These are phyloP conservation scores for Ectobius pallidus DNA, from an alignment of 2,888 invertebrate genomes.

Conservation along the genomic window DNA sequence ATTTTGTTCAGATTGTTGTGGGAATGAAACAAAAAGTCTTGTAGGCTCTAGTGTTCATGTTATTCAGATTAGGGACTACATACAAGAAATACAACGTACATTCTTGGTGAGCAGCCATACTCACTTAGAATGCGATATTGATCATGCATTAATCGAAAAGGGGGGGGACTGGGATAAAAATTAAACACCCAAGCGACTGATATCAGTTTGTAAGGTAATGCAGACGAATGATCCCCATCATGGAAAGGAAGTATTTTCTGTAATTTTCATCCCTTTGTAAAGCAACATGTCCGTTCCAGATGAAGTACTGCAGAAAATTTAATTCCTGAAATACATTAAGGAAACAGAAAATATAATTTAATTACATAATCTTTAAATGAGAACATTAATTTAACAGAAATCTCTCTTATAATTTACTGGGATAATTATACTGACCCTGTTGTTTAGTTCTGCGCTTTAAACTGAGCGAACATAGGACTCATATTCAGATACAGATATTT, in stretches of 20 bases:
- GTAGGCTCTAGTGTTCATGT: constrained; percentile 1
- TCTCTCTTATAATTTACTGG: too few relatives aligned
- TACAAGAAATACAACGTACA: not conserved
- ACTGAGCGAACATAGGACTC: too few relatives aligned
- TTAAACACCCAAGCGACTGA: not conserved
- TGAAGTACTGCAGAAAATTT: not conserved
- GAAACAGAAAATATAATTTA: not conserved
- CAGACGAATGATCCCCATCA: not conserved
- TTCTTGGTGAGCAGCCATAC: constrained; percentile 4
- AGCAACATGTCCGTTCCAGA: not conserved
- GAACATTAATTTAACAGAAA: not conserved
- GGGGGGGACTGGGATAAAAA: not conserved
- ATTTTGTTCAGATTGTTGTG: constrained; percentile 16
- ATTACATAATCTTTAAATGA: not conserved
- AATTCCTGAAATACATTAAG: not conserved
- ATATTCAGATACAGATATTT: too few relatives aligned
- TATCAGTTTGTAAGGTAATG: not conserved
- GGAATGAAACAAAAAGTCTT: not conserved
- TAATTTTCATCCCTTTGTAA: not conserved
- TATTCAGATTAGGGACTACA: constrained; percentile 2
- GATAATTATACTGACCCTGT: too few relatives aligned
- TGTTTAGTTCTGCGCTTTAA: too few relatives aligned
- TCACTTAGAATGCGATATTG: not conserved
- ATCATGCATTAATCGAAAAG: not conserved
- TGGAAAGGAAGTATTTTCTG: constrained; percentile 4